Evolutionary conservation across 2,888 invertebrate genomes (phyloP).

Genomic region (Hoplodrina blanda): DNA sequence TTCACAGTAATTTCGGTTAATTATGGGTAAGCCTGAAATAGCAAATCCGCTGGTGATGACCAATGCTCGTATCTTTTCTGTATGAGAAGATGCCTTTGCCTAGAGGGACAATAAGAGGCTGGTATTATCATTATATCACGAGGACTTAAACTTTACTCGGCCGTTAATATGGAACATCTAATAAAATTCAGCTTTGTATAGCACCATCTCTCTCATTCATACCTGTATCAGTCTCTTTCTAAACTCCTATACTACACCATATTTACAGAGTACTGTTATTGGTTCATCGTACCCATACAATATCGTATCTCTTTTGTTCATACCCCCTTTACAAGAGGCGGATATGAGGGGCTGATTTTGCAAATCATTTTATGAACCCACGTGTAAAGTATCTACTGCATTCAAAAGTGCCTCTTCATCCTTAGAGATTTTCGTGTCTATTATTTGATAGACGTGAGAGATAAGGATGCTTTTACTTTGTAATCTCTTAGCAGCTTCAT

Average conservation of each 20-base stretch:
- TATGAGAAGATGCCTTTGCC: too few relatives aligned
- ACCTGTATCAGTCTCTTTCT: too few relatives aligned
- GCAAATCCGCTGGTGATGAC: too few relatives aligned
- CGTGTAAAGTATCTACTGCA: constrained; percentile 36
- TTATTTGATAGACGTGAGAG: constrained; percentile 27
- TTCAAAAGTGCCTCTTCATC: constrained; percentile 46
- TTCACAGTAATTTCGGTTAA: constrained; percentile 59
- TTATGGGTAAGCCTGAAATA: too few relatives aligned
- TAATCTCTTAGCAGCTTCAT: constrained; percentile 41
- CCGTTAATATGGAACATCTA: too few relatives aligned
- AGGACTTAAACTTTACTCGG: neutral
- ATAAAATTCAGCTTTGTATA: too few relatives aligned
- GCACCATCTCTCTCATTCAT: too few relatives aligned
- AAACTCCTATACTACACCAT: too few relatives aligned
- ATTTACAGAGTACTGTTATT: neutral
- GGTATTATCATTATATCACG: neutral
- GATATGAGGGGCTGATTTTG: constrained; percentile 28
- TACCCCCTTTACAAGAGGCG: neutral
- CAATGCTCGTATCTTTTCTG: too few relatives aligned
- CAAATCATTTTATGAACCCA: constrained; percentile 39
- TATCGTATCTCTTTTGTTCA: constrained; percentile 14
- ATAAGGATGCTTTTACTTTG: constrained; percentile 35
- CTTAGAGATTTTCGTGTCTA: neutral
- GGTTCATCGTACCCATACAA: neutral
- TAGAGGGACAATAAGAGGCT: too few relatives aligned